Percentiles rank a stretch among this genome's conserved stretches.
Conservation (phyloP, 64 coral and sea anemone species). For the Actinia tenebrosa region DNA sequence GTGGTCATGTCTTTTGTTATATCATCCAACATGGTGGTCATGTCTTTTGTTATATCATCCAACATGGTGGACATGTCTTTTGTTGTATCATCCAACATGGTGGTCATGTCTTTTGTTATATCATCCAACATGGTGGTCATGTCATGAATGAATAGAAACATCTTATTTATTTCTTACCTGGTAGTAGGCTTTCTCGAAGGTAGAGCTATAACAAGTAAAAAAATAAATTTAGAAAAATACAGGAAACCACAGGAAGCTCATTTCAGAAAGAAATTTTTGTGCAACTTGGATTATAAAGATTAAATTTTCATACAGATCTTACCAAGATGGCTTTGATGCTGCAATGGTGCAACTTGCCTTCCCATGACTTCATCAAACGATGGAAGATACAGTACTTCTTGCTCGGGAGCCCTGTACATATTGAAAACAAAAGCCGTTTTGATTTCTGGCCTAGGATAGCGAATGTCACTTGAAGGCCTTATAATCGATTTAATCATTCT, state of each 20-base stretch:
- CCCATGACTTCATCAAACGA: conserved; percentile 92
- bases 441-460: no score
- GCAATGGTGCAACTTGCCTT: conserved; percentile 32
- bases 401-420: neutral
- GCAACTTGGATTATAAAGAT: no score
- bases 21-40: no score
- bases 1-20: no score
- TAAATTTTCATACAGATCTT: neutral
- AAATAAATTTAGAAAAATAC: neutral
- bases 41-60: no score
- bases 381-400: conserved; percentile 42
- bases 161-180: neutral
- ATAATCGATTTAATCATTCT: neutral
- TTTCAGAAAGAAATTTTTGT: neutral
- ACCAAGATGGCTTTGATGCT: neutral
- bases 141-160: neutral
- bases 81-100: neutral
- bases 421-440: neutral
- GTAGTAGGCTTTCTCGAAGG: neutral
- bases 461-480: neutral
- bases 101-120: neutral
- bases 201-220: neutral
- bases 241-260: neutral
- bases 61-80: no score
- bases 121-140: neutral